Conservation (phyloP, 2,113 vertebrate genomes). For the Petrocephalus zakoni region DNA sequence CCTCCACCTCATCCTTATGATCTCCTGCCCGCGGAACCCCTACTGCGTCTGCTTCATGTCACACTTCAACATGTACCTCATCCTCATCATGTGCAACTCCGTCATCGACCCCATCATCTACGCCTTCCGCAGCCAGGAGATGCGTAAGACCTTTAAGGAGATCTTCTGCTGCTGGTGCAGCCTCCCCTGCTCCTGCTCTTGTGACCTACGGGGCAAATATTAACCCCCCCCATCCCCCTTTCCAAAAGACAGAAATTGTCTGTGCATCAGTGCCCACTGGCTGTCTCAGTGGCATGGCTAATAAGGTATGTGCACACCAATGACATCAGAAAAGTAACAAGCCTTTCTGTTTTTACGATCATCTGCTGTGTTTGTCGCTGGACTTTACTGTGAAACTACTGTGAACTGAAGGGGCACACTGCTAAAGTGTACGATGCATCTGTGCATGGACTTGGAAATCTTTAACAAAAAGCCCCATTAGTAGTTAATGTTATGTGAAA, state of each 20-base stretch:
- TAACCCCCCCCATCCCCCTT: not conserved
- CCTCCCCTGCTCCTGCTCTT: conserved; percentile 61
- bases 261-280: not conserved
- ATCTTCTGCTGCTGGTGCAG: conserved; percentile 81
- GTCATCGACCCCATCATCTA: conserved; percentile 93
- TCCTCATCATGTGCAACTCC: conserved; percentile 94
- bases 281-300: conserved; percentile 13
- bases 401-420: not conserved
- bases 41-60: conserved; percentile 97
- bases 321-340: not conserved
- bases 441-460: not conserved
- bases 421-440: not conserved
- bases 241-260: too few species aligned
- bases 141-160: conserved; percentile 91
- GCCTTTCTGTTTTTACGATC: not conserved
- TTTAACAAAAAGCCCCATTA: not conserved
- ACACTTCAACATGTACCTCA: conserved; percentile 93
- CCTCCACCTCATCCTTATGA: conserved; percentile 86
- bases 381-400: not conserved
- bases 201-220: conserved; percentile 60
- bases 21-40: conserved; percentile 85
- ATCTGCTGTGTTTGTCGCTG: not conserved
- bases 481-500: not conserved
- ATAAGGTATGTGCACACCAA: conserved; percentile 32
- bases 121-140: conserved; percentile 88